Percentiles rank a stretch among this genome's conserved stretches.
Conservation (phyloP, 2,888 invertebrate genomes). For the Cremastinae sp. region DNA sequence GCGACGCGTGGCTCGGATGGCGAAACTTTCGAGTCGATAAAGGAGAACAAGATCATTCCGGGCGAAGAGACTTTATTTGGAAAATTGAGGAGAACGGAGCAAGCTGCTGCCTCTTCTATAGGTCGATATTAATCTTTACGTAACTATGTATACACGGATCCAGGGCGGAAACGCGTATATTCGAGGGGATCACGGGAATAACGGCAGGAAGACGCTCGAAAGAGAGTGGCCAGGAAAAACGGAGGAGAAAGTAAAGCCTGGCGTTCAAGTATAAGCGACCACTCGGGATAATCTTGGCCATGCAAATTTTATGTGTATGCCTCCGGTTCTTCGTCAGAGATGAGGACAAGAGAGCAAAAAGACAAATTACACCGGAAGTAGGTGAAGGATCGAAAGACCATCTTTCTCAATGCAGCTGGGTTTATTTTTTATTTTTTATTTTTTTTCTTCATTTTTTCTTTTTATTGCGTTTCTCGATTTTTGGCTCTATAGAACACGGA, state of each 20-base stretch:
- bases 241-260: constrained; percentile 34
- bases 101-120: constrained; percentile 7
- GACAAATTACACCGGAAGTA: constrained; percentile 30
- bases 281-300: constrained; percentile 36
- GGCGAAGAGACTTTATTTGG: not conserved
- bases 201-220: constrained; percentile 16
- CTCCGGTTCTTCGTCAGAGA: constrained; percentile 50
- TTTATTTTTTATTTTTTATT: no score
- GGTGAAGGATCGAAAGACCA: constrained; percentile 29
- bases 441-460: no score
- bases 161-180: constrained; percentile 16
- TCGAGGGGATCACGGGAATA: constrained; percentile 20
- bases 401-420: no score
- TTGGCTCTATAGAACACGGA: constrained; percentile 7
- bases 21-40: no score
- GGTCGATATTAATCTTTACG: constrained; percentile 21
- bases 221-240: constrained; percentile 13
- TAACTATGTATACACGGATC: constrained; percentile 13
- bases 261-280: constrained; percentile 44
- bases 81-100: not conserved
- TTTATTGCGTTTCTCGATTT: no score
- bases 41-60: not conserved
- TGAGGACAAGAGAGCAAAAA: constrained; percentile 41
- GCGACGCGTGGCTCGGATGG: no score
- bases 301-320: constrained; percentile 62